A percentile compares a stretch with the other conserved stretches of the same genome.
phyloP scores from a whole-genome alignment of 2,113 vertebrate species.

The Myrmecobius fasciatus region DNA sequence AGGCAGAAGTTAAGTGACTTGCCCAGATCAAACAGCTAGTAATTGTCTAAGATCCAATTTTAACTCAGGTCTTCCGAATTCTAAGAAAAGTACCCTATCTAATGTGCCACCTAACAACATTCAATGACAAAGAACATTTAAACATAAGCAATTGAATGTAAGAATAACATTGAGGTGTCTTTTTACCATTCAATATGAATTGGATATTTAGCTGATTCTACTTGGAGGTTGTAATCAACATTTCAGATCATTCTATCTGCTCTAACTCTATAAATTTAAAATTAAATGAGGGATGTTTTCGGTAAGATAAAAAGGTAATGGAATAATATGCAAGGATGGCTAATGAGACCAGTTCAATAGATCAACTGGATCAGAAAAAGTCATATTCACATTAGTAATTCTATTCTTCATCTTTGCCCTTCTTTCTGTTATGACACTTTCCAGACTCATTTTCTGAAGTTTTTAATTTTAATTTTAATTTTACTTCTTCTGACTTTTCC shows the following conservation, averaged over 20 bases:
- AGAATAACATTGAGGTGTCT: not conserved
- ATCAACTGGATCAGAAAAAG: not conserved
- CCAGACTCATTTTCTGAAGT: not conserved
- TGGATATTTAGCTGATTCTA: not conserved
- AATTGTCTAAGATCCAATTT: not conserved
- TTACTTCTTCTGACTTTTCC: conserved; percentile 27
- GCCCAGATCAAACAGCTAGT: not conserved
- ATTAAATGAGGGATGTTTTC: not conserved
- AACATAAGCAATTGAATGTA: not conserved
- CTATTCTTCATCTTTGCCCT: not conserved
- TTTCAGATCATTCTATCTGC: not conserved
- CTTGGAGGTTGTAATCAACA: not conserved
- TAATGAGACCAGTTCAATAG: not conserved
- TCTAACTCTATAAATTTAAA: not conserved
- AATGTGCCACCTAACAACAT: not conserved
- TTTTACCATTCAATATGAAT: not conserved
- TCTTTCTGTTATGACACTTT: not conserved
- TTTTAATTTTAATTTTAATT: conserved; percentile 35
- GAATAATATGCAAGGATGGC: not conserved
- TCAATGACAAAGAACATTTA: not conserved
- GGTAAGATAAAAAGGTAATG: not conserved
- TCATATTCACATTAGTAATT: not conserved
- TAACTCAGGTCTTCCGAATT: not conserved
- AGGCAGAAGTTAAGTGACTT: not conserved
- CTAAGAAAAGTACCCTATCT: not conserved